Base-by-base conservation (phyloP, 2,113 vertebrate species). In the Nothocercus nigrocapillus region DNA sequence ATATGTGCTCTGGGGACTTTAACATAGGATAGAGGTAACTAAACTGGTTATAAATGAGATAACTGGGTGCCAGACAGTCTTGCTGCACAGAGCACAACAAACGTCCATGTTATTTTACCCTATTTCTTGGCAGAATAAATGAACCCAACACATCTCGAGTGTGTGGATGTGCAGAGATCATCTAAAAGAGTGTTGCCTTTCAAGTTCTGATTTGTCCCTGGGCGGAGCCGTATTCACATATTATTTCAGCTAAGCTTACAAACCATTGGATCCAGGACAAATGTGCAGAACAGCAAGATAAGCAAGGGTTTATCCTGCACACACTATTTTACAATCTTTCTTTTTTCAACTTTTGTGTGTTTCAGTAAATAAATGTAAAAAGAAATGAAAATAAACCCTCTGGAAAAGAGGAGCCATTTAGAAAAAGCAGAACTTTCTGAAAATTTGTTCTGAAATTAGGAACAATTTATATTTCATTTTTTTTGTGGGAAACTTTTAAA, bases 171-270 rank as follows among this genome's bases (percentile, higher is more conserved):
- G 54, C 28, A 16, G 70, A 63, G 70, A 54, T 53, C 45, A 5
- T 12, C 0, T 21, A 45, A 54, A n/a, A 54, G 18, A 69, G 76
- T 9, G 70, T 6, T n/a, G 22, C 44, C 1, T 8, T 38, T 82
- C 54, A 13, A 61, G 28, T 62, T 68, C 70, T 40, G 54, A 3
- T 62, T 44, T 62, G 75, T 63, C 32, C 59, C 3, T 2, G 40
- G 34, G 53, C 42, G 32, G 32, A 38, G 42, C 21, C 34, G 6
- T 1, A 1, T 91, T 91, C 89, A 70, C 66, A 21, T 88, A 59
- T 82, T 78, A 61, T 85, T 85, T 93, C 62, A 36, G 62, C 78
- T 82, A 79, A 89, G 56, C 81, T 89, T 54, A 34, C 75, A 89
- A 93, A 56, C 12, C 27, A 2, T 45, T 12, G 89, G 85, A 86